Evolutionary conservation across 2,113 vertebrate genomes (phyloP).

Genomic region (Camelus bactrianus): DNA sequence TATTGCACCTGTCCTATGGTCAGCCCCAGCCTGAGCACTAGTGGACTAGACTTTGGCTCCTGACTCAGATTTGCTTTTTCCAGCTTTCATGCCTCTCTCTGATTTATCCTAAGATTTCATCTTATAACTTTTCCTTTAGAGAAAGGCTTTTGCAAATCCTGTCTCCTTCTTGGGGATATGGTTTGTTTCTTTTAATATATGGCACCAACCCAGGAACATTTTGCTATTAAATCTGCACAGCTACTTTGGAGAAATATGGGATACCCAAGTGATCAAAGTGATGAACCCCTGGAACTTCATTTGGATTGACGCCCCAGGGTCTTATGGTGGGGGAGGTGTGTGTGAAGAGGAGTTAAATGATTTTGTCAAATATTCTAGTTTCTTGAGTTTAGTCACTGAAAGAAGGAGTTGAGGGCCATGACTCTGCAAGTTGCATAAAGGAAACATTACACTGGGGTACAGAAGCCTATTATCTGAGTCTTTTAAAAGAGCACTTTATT

Average conservation of each 20-base stretch:
- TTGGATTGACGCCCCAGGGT: background rate
- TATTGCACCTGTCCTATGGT: background rate
- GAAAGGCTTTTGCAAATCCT: constrained; percentile 26
- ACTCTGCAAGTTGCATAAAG: background rate
- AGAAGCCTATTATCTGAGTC: background rate
- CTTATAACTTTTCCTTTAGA: constrained; percentile 20
- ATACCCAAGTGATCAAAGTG: background rate
- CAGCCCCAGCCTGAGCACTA: background rate
- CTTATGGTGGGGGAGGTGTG: background rate
- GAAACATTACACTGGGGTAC: background rate
- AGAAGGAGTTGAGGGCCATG: background rate
- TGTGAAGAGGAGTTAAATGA: constrained; percentile 8
- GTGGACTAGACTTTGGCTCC: background rate
- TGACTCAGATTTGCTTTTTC: background rate
- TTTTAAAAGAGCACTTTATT: background rate
- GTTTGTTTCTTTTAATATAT: background rate
- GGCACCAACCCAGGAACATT: background rate
- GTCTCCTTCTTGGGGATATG: background rate
- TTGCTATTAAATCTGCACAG: constrained; percentile 38
- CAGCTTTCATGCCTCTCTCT: background rate
- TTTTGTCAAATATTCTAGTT: background rate
- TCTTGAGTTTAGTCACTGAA: constrained; percentile 3
- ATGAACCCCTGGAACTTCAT: background rate
- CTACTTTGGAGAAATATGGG: constrained; percentile 29
- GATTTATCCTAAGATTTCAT: constrained; percentile 10